Conservation (phyloP, 1,140 invertebrate genomes). For the Ooceraea biroi region DNA sequence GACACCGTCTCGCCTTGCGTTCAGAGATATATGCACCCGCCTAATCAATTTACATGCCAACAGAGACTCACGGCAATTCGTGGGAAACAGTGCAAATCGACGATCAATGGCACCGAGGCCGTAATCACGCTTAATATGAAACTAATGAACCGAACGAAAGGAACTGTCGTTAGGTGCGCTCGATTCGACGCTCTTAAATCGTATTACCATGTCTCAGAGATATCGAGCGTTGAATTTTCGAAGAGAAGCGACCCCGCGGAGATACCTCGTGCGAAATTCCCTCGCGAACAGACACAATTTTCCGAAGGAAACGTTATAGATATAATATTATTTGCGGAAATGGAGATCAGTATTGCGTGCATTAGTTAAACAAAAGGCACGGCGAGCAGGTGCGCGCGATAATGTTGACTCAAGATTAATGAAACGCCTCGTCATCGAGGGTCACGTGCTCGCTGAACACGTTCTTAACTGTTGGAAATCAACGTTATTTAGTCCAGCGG, state of each 20-base stretch:
- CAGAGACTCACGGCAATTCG: background rate
- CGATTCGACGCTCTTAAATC: slow-evolving; percentile 25
- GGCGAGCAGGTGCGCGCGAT: background rate
- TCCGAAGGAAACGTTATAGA: background rate
- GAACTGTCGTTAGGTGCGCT: slow-evolving; percentile 12
- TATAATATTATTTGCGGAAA: background rate
- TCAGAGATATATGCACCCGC: background rate
- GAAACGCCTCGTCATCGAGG: background rate
- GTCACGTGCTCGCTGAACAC: background rate
- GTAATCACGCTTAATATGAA: slow-evolving; percentile 55
- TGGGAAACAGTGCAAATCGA: background rate
- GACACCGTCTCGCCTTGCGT: background rate
- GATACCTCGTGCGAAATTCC: slow-evolving; percentile 21
- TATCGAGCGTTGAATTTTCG: slow-evolving; percentile 7
- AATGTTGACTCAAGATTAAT: background rate
- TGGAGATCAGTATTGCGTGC: background rate
- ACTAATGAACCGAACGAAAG: slow-evolving; percentile 54
- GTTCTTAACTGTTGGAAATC: slow-evolving; percentile 35
- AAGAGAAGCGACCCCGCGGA: background rate
- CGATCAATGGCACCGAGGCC: slow-evolving; percentile 11
- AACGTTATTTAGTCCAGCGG: background rate
- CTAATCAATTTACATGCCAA: background rate
- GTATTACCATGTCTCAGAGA: slow-evolving; percentile 43
- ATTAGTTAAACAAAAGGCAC: background rate
- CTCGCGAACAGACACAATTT: slow-evolving; percentile 26